phyloP scores from a whole-genome alignment of 2,888 invertebrate genomes.

The Masnerella sp. region DNA sequence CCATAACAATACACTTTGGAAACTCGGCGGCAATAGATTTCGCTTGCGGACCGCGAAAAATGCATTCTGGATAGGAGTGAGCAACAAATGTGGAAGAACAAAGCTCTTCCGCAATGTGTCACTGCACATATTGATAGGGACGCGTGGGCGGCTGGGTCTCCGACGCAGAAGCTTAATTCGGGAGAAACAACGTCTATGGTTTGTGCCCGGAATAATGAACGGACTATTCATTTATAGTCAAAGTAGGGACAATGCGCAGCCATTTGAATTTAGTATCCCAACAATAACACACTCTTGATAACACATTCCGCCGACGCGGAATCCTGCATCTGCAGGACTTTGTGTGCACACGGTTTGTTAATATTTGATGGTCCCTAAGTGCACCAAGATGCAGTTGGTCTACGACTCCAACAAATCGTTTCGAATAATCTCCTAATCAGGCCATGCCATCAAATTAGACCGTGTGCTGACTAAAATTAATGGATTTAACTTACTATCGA shows the following conservation, averaged over 20 bases:
- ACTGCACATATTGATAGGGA: constrained; percentile 27
- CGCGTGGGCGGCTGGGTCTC: constrained; percentile 18
- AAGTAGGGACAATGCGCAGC: constrained; percentile 30
- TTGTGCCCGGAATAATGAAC: constrained; percentile 37
- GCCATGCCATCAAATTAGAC: not conserved
- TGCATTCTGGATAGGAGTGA: constrained; percentile 12
- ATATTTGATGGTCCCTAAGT: constrained; percentile 35
- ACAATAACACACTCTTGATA: constrained; percentile 39
- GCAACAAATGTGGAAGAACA: constrained; percentile 28
- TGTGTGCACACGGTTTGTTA: constrained; percentile 26
- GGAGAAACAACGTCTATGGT: constrained; percentile 30
- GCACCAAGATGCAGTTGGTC: constrained; percentile 6
- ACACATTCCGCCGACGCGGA: constrained; percentile 5
- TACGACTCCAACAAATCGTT: constrained; percentile 17
- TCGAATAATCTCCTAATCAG: constrained; percentile 13
- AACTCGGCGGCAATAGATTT: too few relatives aligned
- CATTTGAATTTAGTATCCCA: constrained; percentile 35
- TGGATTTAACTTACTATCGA: too few relatives aligned
- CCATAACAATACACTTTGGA: too few relatives aligned
- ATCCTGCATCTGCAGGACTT: constrained; percentile 17
- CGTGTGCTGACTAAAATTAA: not conserved
- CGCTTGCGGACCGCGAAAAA: too few relatives aligned
- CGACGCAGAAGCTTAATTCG: constrained; percentile 33
- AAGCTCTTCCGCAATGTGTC: constrained; percentile 34
- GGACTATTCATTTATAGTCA: constrained; percentile 20